These are phyloP conservation scores for Drosophila lini DNA, from an alignment of 1,140 invertebrate genomes.

Conservation along the genomic window DNA sequence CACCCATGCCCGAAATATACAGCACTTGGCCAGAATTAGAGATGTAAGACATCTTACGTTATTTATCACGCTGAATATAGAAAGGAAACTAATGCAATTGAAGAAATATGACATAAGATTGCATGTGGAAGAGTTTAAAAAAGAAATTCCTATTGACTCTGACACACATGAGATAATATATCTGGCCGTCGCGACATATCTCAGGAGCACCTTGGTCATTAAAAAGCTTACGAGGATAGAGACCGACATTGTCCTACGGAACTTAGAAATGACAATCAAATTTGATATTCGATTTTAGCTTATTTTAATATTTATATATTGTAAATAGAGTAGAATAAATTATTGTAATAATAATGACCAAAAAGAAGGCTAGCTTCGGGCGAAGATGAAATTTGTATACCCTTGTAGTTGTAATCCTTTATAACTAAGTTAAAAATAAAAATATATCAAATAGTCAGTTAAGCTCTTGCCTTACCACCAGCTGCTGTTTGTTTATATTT, in stretches of 20 bases:
- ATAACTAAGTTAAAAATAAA: too few species aligned
- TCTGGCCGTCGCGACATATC: background rate
- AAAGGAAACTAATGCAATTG: background rate
- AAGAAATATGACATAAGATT: background rate
- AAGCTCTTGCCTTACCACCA: background rate
- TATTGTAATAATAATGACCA: background rate
- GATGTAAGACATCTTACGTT: background rate
- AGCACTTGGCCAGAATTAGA: background rate
- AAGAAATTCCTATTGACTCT: background rate
- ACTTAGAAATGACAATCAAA: background rate
- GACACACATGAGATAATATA: background rate
- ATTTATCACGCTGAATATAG: background rate
- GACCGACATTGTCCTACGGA: background rate
- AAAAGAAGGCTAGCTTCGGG: too few species aligned
- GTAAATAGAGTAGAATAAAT: too few species aligned
- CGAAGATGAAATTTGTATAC: too few species aligned
- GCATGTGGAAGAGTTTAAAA: background rate
- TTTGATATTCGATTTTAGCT: background rate
- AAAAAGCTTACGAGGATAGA: background rate
- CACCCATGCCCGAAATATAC: background rate
- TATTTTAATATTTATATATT: background rate
- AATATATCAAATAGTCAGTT: too few species aligned
- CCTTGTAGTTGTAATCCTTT: too few species aligned
- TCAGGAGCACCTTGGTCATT: background rate
- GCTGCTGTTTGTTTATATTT: conserved; percentile 6